phyloP scores from a whole-genome alignment of 2,113 vertebrate genomes.

The Barnardius zonarius region DNA sequence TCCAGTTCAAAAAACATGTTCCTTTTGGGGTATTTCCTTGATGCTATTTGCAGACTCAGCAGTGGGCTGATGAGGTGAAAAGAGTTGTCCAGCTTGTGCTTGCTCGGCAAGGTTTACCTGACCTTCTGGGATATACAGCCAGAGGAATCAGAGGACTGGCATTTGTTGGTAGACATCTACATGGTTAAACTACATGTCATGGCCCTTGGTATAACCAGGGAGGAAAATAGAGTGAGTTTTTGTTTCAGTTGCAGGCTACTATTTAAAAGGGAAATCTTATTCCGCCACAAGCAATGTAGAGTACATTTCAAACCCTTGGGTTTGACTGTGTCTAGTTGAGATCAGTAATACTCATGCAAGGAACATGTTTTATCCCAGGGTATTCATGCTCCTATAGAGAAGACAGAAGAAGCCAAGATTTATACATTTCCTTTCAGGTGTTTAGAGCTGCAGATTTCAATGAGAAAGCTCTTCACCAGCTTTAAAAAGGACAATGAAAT shows the following conservation, averaged over 20 bases:
- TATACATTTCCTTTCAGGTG: background rate
- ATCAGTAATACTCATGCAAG: background rate
- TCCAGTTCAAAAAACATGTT: background rate
- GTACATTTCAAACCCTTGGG: background rate
- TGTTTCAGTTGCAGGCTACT: background rate
- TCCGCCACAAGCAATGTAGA: background rate
- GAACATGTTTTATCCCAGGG: background rate
- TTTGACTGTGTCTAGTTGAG: background rate
- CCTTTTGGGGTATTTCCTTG: constrained; percentile 3
- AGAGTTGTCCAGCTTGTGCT: background rate
- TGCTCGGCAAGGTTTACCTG: background rate
- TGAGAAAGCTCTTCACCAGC: background rate
- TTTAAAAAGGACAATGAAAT: constrained; percentile 7
- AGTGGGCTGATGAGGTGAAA: constrained; percentile 23
- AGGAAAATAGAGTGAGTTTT: background rate
- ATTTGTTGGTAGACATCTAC: background rate
- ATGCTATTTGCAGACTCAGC: constrained; percentile 37
- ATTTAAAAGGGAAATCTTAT: background rate
- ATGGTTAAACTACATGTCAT: background rate
- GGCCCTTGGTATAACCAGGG: background rate
- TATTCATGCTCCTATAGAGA: background rate
- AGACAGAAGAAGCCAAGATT: background rate
- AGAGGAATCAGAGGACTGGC: background rate
- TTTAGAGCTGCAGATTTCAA: constrained; percentile 9
- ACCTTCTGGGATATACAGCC: background rate